Percentiles rank a stretch among this genome's conserved stretches.
phyloP scores from a whole-genome alignment of 92 coral and sea anemone species.

The Anthopleura xanthogrammica region DNA sequence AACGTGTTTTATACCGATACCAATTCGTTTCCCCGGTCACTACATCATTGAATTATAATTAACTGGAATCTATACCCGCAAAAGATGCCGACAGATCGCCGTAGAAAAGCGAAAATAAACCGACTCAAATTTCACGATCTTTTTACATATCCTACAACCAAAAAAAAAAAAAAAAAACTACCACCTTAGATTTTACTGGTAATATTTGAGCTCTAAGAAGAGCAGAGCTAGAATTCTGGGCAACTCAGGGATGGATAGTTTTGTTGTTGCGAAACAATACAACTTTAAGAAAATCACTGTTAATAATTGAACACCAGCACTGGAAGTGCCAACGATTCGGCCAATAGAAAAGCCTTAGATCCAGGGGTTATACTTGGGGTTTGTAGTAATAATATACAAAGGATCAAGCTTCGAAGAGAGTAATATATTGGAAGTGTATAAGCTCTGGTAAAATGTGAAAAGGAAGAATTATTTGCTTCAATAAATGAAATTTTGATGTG shows the following conservation, averaged over 20 bases:
- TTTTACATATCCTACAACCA: neutral
- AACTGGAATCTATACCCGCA: conserved; percentile 8
- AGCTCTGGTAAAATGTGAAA: neutral
- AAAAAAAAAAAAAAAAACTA: too few species aligned
- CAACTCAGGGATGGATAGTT: neutral
- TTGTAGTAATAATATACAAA: neutral
- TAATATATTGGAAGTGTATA: neutral
- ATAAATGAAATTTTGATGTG: neutral
- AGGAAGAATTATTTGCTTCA: neutral
- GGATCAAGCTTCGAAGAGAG: neutral
- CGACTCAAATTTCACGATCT: neutral
- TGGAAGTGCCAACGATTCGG: neutral
- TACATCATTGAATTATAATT: neutral
- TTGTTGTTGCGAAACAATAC: neutral
- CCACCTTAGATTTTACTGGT: too few species aligned
- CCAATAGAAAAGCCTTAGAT: conserved; percentile 20
- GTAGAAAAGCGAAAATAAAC: neutral
- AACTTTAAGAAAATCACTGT: conserved; percentile 5
- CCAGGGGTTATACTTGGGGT: conserved; percentile 2
- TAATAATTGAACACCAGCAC: conserved; percentile 31
- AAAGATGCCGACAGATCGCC: neutral
- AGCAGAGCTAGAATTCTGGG: neutral
- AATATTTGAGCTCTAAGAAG: too few species aligned
- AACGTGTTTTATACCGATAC: neutral
- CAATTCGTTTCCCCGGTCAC: neutral